phyloP scores from a whole-genome alignment of 1,140 invertebrate genomes.

The Drosophila eugracilis region DNA sequence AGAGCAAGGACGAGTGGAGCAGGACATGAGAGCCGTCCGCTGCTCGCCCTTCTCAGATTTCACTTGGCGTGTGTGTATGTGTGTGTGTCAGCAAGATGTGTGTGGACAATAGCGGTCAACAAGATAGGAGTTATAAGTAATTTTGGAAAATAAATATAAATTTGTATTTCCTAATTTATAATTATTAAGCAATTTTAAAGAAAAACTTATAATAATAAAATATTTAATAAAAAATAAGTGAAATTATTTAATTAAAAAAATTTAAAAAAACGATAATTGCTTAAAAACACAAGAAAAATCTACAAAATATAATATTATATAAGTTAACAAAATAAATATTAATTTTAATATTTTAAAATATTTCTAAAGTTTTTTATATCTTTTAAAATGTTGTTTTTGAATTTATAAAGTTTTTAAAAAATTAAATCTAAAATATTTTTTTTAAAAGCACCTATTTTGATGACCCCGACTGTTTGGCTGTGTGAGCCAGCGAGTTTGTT shows the following conservation, averaged over 20 bases:
- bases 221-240: too few relatives aligned
- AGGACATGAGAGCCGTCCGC: slow-evolving; percentile 52
- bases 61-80: slow-evolving; percentile 47
- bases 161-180: background rate
- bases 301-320: too few relatives aligned
- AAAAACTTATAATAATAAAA: too few relatives aligned
- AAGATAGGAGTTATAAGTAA: background rate
- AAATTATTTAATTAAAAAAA: too few relatives aligned
- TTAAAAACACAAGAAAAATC: background rate
- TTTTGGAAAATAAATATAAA: background rate
- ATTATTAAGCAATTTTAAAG: background rate
- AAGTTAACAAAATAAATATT: too few relatives aligned
- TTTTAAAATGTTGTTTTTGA: too few relatives aligned
- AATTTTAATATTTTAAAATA: too few relatives aligned
- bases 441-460: background rate
- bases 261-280: too few relatives aligned
- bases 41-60: slow-evolving; percentile 77
- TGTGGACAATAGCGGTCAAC: background rate
- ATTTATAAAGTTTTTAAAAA: too few relatives aligned
- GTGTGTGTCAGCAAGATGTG: slow-evolving; percentile 33
- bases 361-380: too few relatives aligned
- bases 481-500: slow-evolving; percentile 58
- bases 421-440: background rate
- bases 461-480: slow-evolving; percentile 13
- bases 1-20: slow-evolving; percentile 63